phyloP scores from a whole-genome alignment of 1,140 invertebrate genomes.

The Drosophila leontia region DNA sequence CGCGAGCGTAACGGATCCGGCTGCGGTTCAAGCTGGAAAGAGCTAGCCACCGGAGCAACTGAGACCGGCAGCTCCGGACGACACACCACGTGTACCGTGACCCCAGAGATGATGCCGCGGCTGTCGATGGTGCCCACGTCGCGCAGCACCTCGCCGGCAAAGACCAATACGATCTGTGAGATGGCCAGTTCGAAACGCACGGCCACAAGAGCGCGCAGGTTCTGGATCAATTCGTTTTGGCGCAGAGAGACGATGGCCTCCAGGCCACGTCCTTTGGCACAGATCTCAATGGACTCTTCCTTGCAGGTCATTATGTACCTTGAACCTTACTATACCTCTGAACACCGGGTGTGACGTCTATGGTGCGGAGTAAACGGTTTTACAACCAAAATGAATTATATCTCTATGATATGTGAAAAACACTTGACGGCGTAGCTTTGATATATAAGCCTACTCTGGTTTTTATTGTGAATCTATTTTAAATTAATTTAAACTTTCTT shows the following conservation, averaged over 20 bases:
- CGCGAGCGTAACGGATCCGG: not conserved
- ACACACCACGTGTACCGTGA: constrained; percentile 62
- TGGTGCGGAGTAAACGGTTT: constrained; percentile 1
- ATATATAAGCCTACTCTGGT: not conserved
- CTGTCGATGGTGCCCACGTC: constrained; percentile 63
- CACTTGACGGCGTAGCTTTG: not conserved
- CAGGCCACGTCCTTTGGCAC: constrained; percentile 41
- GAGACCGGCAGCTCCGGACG: not conserved
- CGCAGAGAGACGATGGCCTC: constrained; percentile 54
- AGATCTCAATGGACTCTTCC: constrained; percentile 46
- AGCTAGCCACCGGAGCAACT: too few relatives aligned
- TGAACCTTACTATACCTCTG: constrained; percentile 2
- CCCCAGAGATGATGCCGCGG: constrained; percentile 62
- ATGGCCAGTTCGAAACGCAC: constrained; percentile 61
- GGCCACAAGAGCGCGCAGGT: constrained; percentile 59
- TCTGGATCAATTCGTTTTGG: constrained; percentile 54
- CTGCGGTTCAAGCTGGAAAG: not conserved
- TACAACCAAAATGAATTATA: not conserved
- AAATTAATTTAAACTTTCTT: too few relatives aligned
- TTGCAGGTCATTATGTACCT: constrained; percentile 28
- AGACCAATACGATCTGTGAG: constrained; percentile 48
- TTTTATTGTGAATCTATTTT: too few relatives aligned
- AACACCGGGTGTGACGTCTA: constrained; percentile 10
- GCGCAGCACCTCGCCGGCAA: constrained; percentile 50
- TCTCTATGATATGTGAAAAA: not conserved